phyloP scores from a whole-genome alignment of 1,140 invertebrate species.

The Diorhabda sublineata region DNA sequence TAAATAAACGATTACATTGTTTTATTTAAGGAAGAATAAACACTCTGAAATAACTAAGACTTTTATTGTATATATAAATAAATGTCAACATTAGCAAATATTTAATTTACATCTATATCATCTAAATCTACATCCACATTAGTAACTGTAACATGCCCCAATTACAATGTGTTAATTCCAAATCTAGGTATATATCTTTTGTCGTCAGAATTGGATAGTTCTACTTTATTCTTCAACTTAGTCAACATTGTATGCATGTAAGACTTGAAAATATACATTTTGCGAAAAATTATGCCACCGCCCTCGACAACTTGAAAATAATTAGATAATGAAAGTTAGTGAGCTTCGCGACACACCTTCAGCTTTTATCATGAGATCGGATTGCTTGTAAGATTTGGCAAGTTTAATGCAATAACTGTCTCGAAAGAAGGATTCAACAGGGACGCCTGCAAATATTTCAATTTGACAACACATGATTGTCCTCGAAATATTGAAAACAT shows the following conservation, averaged over 20 bases:
- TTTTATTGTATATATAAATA: too few relatives aligned
- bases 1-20: too few relatives aligned
- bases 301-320: background rate
- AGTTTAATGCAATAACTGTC: background rate
- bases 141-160: too few relatives aligned
- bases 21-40: too few relatives aligned
- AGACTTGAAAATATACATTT: background rate
- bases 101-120: too few relatives aligned
- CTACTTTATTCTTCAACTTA: background rate
- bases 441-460: background rate
- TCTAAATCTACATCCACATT: too few relatives aligned
- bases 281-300: background rate
- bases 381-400: background rate
- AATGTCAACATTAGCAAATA: too few relatives aligned
- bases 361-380: background rate
- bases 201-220: background rate
- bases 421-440: background rate
- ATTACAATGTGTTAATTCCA: too few relatives aligned
- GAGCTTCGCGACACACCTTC: background rate
- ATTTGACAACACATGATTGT: background rate
- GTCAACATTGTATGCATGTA: background rate
- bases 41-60: too few relatives aligned
- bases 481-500: background rate
- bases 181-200: background rate
- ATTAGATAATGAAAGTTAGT: background rate